These are phyloP conservation scores for Pemphredon lugubris DNA, from an alignment of 2,888 invertebrate species.

Conservation along the genomic window DNA sequence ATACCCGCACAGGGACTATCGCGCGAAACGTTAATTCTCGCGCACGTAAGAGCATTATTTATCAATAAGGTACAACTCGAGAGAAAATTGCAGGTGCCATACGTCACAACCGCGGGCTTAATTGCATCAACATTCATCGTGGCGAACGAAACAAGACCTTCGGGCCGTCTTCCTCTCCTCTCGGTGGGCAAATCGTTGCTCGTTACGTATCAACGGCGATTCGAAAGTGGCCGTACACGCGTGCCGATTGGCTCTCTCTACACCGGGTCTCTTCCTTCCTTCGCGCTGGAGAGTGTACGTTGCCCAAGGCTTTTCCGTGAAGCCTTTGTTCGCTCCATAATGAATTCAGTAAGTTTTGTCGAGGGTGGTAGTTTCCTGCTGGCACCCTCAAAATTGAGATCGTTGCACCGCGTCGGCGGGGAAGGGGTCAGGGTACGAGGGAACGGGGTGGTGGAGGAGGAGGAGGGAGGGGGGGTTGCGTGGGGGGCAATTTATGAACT, in stretches of 20 bases:
- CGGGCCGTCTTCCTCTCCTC: too few relatives aligned
- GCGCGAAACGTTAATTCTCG: too few relatives aligned
- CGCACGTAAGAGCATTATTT: too few relatives aligned
- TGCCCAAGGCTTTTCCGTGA: slow-evolving; percentile 72
- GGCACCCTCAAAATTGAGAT: slow-evolving; percentile 79
- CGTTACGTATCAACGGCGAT: slow-evolving; percentile 1
- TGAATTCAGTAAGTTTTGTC: slow-evolving; percentile 80
- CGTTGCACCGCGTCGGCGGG: slow-evolving; percentile 59
- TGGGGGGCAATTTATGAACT: slow-evolving; percentile 77
- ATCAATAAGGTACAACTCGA: too few relatives aligned
- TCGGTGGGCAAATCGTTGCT: too few relatives aligned
- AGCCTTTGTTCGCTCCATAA: slow-evolving; percentile 78
- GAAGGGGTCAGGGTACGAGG: slow-evolving; percentile 52
- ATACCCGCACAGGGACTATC: too few relatives aligned
- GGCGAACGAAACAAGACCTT: too few relatives aligned
- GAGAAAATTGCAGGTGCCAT: too few relatives aligned
- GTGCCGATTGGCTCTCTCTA: slow-evolving; percentile 25
- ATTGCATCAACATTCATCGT: too few relatives aligned
- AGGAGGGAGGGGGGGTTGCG: slow-evolving; percentile 40
- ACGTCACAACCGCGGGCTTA: too few relatives aligned
- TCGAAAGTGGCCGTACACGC: slow-evolving; percentile 8
- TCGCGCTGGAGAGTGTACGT: slow-evolving; percentile 51
- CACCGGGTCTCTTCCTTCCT: slow-evolving; percentile 41
- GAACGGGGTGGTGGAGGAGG: too few relatives aligned
- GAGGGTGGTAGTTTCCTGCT: slow-evolving; percentile 80